Conservation (phyloP, 2,113 vertebrate genomes). For the Cavia porcellus region DNA sequence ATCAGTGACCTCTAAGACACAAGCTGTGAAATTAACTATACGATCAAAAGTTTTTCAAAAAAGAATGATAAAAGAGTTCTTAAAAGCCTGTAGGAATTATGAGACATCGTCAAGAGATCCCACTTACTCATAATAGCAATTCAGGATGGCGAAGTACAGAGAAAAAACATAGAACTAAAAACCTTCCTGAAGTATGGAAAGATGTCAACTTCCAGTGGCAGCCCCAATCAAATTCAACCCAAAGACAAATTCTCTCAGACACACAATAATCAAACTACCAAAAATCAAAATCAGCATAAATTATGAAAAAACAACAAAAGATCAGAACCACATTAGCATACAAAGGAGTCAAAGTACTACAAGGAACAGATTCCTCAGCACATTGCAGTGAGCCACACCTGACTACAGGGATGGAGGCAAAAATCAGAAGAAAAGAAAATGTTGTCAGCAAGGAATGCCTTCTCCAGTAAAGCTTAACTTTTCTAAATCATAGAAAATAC, state of each 20-base stretch:
- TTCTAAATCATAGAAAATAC: not conserved
- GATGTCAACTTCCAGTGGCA: not conserved
- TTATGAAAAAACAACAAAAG: not conserved
- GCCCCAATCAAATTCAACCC: not conserved
- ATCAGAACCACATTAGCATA: not conserved
- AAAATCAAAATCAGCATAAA: not conserved
- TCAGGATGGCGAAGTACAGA: not conserved
- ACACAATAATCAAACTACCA: not conserved
- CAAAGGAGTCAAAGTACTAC: not conserved
- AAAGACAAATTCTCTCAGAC: not conserved
- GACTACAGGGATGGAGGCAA: not conserved
- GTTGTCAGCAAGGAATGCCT: not conserved
- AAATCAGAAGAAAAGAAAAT: not conserved
- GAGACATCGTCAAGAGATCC: not conserved
- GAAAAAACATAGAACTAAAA: not conserved
- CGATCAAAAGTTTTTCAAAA: not conserved
- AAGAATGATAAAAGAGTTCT: not conserved
- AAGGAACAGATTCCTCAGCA: not conserved
- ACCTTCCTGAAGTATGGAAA: not conserved
- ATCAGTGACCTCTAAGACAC: not conserved
- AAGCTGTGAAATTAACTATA: not conserved
- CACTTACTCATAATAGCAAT: not conserved
- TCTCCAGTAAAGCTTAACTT: not conserved
- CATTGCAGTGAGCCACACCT: accelerated
- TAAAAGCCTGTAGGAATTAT: not conserved